These are phyloP conservation scores for Lytechinus pictus DNA, from an alignment of 35 echinoderm and acorn worm species.

Conservation along the genomic window DNA sequence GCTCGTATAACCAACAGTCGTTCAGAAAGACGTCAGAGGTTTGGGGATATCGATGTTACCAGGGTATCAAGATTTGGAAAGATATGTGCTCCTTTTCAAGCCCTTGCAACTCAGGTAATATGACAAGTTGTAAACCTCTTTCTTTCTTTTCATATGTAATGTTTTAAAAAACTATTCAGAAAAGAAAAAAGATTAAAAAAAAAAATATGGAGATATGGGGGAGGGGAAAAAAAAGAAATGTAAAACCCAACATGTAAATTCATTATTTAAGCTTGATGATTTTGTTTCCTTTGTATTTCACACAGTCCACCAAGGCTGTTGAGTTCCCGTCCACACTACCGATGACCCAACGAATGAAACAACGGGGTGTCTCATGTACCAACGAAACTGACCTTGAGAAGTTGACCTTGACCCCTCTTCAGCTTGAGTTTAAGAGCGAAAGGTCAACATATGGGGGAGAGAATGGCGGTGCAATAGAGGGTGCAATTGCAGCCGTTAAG, in stretches of 20 bases:
- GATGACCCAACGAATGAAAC: slow-evolving; percentile 83
- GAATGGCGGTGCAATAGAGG: neutral
- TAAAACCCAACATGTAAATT: too few species aligned
- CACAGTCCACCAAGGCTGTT: slow-evolving; percentile 81
- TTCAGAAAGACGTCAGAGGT: slow-evolving; percentile 75
- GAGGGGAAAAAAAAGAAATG: too few species aligned
- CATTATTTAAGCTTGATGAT: too few species aligned
- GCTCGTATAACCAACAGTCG: slow-evolving; percentile 83
- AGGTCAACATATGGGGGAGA: slow-evolving; percentile 24
- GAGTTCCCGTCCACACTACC: slow-evolving; percentile 72
- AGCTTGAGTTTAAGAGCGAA: slow-evolving; percentile 53
- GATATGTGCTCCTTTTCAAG: slow-evolving; percentile 91
- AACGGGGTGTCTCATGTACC: slow-evolving; percentile 74
- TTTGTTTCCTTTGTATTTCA: neutral
- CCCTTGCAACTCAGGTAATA: slow-evolving; percentile 72
- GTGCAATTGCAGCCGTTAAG: neutral
- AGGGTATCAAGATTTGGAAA: slow-evolving; percentile 70
- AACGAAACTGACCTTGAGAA: slow-evolving; percentile 78
- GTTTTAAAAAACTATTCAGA: too few species aligned
- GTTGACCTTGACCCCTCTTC: slow-evolving; percentile 59
- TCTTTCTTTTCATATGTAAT: too few species aligned
- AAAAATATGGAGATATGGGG: too few species aligned
- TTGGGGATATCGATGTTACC: slow-evolving; percentile 61
- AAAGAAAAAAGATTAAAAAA: too few species aligned
- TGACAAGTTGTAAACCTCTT: too few species aligned